Evolutionary conservation across 1,140 invertebrate species (phyloP).

Genomic region (Colletes gigas): DNA sequence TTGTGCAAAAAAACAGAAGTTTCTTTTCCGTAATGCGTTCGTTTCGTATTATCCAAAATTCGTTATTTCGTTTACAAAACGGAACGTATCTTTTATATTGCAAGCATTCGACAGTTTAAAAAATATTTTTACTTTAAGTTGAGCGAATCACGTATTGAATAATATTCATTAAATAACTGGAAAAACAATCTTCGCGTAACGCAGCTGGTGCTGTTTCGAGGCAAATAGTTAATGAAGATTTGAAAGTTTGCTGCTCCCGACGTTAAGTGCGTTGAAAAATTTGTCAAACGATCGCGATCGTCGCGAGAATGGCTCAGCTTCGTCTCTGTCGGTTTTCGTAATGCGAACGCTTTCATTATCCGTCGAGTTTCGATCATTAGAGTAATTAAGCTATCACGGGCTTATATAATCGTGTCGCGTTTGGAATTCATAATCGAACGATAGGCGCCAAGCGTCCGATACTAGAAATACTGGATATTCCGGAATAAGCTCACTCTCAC

Average conservation of each 20-base stretch:
- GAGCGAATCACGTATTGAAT: too few species aligned
- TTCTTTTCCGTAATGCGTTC: too few species aligned
- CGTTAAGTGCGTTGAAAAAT: neutral
- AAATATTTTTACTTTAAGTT: too few species aligned
- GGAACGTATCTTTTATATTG: too few species aligned
- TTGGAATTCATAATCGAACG: conserved; percentile 52
- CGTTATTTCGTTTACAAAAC: too few species aligned
- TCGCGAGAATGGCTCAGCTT: neutral
- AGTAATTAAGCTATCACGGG: conserved; percentile 58
- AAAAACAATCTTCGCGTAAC: too few species aligned
- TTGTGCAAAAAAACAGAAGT: too few species aligned
- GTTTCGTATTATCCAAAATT: too few species aligned
- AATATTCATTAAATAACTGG: too few species aligned
- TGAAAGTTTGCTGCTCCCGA: neutral
- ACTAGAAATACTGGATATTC: conserved; percentile 67
- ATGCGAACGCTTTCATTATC: neutral
- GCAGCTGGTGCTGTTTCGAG: too few species aligned
- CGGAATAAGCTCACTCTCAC: conserved; percentile 55
- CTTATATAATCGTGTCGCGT: conserved; percentile 48
- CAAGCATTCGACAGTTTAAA: too few species aligned
- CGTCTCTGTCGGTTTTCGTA: neutral
- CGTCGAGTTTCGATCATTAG: conserved; percentile 16
- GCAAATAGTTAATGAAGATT: too few species aligned
- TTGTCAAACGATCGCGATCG: neutral
- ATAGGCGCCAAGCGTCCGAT: conserved; percentile 46